Evolutionary conservation across 2,797 vertebrate genomes (phyloP).

Genomic region (Darevskia nairensis): DNA sequence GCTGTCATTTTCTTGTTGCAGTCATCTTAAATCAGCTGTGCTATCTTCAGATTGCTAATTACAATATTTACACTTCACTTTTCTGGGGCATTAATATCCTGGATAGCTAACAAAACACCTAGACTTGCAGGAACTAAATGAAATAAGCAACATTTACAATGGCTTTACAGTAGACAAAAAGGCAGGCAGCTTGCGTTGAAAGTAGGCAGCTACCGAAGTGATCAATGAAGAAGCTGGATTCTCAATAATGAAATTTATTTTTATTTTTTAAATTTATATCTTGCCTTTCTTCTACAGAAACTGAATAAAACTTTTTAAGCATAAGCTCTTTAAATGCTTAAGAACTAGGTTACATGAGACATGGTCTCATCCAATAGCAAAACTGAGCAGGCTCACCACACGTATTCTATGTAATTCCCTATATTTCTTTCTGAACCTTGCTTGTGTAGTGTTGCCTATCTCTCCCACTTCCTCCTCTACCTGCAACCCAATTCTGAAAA

Average conservation of each 20-base stretch:
- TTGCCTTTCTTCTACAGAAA: not conserved
- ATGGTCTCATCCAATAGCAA: not conserved
- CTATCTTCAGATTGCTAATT: not conserved
- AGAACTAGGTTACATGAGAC: not conserved
- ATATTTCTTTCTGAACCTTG: not conserved
- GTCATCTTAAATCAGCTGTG: slow-evolving; percentile 15
- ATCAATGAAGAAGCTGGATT: not conserved
- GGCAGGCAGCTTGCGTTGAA: not conserved
- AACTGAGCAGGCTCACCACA: not conserved
- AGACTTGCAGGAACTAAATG: not conserved
- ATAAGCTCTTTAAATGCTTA: not conserved
- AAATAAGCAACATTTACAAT: not conserved
- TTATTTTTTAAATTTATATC: not conserved
- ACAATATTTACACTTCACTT: not conserved
- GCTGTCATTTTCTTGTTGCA: slow-evolving; percentile 15
- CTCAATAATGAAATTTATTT: not conserved
- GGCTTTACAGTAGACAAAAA: not conserved
- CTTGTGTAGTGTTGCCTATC: not conserved
- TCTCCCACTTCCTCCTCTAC: too few relatives aligned
- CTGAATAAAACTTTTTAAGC: not conserved
- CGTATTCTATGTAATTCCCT: not conserved
- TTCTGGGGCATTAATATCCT: not conserved
- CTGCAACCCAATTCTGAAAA: not conserved
- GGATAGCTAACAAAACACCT: not conserved
- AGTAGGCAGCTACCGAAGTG: not conserved